Conservation (phyloP, 2,113 vertebrate genomes). For the Anthoscopus minutus region DNA sequence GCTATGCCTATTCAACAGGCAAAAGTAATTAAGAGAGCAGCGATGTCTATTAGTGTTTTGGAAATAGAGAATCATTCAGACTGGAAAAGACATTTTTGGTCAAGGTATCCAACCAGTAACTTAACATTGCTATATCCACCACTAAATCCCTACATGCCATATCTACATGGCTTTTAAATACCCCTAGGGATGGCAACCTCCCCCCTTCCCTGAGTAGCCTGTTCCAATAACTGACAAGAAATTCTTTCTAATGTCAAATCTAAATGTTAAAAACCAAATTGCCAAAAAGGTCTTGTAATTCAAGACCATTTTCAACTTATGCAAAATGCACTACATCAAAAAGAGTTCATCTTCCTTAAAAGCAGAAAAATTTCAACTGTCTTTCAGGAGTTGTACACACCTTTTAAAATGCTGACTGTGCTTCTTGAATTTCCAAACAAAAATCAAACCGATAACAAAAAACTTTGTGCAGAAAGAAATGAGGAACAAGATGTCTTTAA, state of each 20-base stretch:
- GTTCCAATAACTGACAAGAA: not conserved
- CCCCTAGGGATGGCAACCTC: not conserved
- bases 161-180: not conserved
- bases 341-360: not conserved
- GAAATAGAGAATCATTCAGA: not conserved
- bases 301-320: not conserved
- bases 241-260: not conserved
- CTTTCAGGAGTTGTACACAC: not conserved
- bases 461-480: not conserved
- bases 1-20: not conserved
- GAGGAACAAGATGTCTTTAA: not conserved
- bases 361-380: not conserved
- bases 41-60: not conserved
- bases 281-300: not conserved
- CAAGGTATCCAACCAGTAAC: not conserved
- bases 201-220: not conserved
- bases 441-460: not conserved
- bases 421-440: not conserved
- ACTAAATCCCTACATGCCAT: not conserved
- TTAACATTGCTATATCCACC: not conserved
- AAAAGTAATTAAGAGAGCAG: not conserved
- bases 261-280: not conserved
- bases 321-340: not conserved
- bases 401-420: not conserved
- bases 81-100: not conserved